A percentile compares a stretch with the other conserved stretches of the same genome.
Evolutionary conservation across 2,888 invertebrate genomes (phyloP).

Genomic region (Glyphotaelius pellucidus): DNA sequence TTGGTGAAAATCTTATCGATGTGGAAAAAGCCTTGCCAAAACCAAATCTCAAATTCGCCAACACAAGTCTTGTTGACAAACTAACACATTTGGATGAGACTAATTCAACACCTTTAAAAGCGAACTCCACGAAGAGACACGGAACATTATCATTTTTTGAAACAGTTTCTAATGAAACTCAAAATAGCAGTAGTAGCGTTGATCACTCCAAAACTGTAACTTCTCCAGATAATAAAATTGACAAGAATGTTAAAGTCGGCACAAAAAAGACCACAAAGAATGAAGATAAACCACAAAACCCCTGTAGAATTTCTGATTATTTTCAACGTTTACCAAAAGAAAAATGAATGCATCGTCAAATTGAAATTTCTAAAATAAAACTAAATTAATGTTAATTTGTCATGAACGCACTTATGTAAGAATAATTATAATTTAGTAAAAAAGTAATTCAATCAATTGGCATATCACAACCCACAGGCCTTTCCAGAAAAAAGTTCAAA

Average conservation of each 20-base stretch:
- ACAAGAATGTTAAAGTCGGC: neutral
- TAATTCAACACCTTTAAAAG: neutral
- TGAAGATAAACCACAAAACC: conserved; percentile 36
- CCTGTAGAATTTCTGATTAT: conserved; percentile 63
- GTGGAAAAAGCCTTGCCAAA: neutral
- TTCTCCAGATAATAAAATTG: neutral
- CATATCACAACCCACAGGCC: too few relatives aligned
- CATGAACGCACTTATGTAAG: too few relatives aligned
- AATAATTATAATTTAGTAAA: too few relatives aligned
- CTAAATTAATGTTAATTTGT: too few relatives aligned
- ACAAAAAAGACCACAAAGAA: neutral
- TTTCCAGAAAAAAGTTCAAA: neutral
- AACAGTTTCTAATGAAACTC: conserved; percentile 12
- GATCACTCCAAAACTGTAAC: conserved; percentile 10
- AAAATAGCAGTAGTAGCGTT: neutral
- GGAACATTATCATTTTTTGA: conserved; percentile 54
- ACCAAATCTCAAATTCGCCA: neutral
- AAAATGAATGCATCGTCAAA: neutral
- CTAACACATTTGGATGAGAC: conserved; percentile 44
- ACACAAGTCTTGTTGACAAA: conserved; percentile 28
- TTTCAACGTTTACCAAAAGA: conserved; percentile 61
- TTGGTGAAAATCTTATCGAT: neutral
- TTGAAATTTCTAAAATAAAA: neutral
- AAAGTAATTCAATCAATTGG: neutral
- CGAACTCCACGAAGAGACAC: conserved; percentile 42